A percentile compares a stretch with the other conserved stretches of the same genome.
Evolutionary conservation across 2,113 vertebrate genomes (phyloP).

Genomic region (Silurus asotus): DNA sequence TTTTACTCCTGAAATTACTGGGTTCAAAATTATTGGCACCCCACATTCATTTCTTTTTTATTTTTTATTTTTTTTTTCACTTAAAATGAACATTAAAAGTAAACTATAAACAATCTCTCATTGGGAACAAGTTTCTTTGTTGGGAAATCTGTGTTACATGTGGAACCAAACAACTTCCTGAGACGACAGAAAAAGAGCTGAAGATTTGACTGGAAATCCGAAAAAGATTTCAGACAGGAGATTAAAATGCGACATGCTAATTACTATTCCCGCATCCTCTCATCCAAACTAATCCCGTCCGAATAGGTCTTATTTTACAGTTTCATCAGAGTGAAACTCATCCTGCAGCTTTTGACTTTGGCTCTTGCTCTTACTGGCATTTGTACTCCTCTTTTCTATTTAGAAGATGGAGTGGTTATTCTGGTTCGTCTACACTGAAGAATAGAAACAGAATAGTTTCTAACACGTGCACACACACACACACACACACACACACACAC

Average conservation of each 20-base stretch:
- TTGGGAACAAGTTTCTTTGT: no score
- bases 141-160: no score
- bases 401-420: constrained; percentile 10
- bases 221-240: no score
- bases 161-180: no score
- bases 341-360: neutral
- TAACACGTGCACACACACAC: neutral
- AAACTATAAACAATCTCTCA: no score
- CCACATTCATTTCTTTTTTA: no score
- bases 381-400: neutral
- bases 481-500: neutral
- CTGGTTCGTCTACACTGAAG: constrained; percentile 6
- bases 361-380: neutral
- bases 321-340: neutral
- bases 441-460: constrained; percentile 21
- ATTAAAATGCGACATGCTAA: neutral
- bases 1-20: no score
- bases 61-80: no score
- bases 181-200: no score
- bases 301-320: neutral
- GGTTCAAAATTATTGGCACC: no score
- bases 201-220: neutral
- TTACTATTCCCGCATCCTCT: neutral
- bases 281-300: neutral
- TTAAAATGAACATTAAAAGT: no score